A percentile compares a stretch with the other conserved stretches of the same genome.
Conservation (phyloP, 2,797 vertebrate species). For the Sitta carolinensis region DNA sequence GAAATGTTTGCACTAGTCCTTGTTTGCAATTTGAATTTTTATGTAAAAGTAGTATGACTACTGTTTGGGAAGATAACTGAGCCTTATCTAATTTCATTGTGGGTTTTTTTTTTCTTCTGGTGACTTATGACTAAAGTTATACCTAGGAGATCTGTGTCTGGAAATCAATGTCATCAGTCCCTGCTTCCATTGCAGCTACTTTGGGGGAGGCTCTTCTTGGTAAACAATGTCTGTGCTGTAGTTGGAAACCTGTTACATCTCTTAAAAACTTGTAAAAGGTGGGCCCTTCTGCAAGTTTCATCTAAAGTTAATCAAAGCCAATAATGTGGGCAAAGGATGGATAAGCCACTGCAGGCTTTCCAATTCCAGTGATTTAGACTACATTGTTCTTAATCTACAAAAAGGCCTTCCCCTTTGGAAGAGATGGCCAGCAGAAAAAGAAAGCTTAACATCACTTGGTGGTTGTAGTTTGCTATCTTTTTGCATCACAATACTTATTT, state of each 20-base stretch:
- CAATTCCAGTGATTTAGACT: not conserved
- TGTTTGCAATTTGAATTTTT: not conserved
- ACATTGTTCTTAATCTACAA: rapidly evolving
- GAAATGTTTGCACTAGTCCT: not conserved
- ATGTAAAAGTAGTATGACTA: not conserved
- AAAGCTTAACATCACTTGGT: not conserved
- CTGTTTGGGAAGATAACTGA: not conserved
- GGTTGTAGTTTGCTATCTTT: not conserved
- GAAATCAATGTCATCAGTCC: not conserved
- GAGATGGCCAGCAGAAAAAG: not conserved
- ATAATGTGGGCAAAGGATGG: not conserved
- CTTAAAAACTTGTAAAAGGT: not conserved
- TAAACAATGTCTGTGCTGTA: not conserved
- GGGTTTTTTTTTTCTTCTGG: not conserved
- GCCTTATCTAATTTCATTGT: not conserved
- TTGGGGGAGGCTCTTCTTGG: not conserved
- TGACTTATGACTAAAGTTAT: not conserved
- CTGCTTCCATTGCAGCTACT: not conserved
- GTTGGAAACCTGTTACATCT: not conserved
- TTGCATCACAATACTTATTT: constrained; percentile 8
- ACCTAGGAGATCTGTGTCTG: not conserved
- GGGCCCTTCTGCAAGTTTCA: not conserved
- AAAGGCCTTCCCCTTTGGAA: not conserved
- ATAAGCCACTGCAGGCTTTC: not conserved
- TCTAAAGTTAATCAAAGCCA: not conserved